Conservation (phyloP, 2,888 invertebrate species). For the Papilio elwesi region DNA sequence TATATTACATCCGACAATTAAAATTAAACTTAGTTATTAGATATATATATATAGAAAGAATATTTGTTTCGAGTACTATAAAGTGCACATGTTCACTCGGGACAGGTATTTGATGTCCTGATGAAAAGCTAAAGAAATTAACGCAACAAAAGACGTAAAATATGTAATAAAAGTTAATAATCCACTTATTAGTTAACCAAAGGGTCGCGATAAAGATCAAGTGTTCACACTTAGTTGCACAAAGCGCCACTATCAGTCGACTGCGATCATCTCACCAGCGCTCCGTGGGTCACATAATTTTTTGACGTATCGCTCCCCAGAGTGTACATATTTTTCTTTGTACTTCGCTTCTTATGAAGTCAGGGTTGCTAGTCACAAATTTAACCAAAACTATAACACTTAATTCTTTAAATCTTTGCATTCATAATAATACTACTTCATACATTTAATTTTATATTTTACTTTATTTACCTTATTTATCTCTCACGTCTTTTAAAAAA, state of each 20-base stretch:
- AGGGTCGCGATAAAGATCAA: slow-evolving; percentile 12
- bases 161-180: slow-evolving; percentile 38
- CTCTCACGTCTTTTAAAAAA: no score
- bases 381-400: neutral
- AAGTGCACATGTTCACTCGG: no score
- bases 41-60: no score
- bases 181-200: slow-evolving; percentile 22
- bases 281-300: slow-evolving; percentile 64
- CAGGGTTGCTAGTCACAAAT: slow-evolving; percentile 58
- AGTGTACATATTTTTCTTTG: slow-evolving; percentile 67
- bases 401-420: no score
- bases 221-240: slow-evolving; percentile 28
- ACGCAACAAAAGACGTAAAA: neutral
- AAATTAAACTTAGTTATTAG: no score
- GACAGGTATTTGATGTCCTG: no score
- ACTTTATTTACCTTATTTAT: no score
- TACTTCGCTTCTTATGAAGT: slow-evolving; percentile 54
- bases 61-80: no score
- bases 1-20: no score
- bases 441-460: no score
- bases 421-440: no score
- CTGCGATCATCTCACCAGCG: slow-evolving; percentile 44
- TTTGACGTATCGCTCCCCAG: slow-evolving; percentile 69
- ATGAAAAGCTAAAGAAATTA: neutral
- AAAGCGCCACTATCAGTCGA: slow-evolving; percentile 39